Conservation (phyloP, 2,888 invertebrate genomes). For the Oxyteleia sp. region DNA sequence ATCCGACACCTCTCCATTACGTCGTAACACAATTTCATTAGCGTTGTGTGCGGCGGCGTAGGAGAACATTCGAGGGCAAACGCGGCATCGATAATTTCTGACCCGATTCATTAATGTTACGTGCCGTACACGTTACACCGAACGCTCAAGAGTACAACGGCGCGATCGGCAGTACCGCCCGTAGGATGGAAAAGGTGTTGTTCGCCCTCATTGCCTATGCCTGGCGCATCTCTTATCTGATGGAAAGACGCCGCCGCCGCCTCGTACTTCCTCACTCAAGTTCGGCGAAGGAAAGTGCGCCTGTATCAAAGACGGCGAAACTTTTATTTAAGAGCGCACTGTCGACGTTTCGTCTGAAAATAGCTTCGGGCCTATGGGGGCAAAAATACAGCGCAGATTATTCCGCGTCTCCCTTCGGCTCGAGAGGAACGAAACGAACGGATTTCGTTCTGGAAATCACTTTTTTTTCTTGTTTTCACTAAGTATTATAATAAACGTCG, state of each 20-base stretch:
- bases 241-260: constrained; percentile 82
- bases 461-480: not conserved
- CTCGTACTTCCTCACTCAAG: constrained; percentile 65
- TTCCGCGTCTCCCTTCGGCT: constrained; percentile 46
- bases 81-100: constrained; percentile 73
- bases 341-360: constrained; percentile 70
- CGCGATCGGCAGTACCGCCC: constrained; percentile 75
- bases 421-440: constrained; percentile 22
- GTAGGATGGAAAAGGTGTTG: constrained; percentile 79
- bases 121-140: constrained; percentile 60
- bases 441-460: not conserved
- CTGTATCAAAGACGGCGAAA: constrained; percentile 67
- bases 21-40: constrained; percentile 69
- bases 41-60: constrained; percentile 57
- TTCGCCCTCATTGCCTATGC: constrained; percentile 81
- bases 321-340: constrained; percentile 55
- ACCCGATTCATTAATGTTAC: constrained; percentile 73
- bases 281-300: constrained; percentile 73
- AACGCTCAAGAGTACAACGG: constrained; percentile 61
- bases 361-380: constrained; percentile 49
- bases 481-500: not conserved
- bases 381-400: constrained; percentile 60
- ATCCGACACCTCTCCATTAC: constrained; percentile 62
- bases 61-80: constrained; percentile 69
- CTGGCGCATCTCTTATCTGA: constrained; percentile 82